Base-by-base conservation (phyloP, 2,797 vertebrate genomes). In the Xenopus petersii region DNA sequence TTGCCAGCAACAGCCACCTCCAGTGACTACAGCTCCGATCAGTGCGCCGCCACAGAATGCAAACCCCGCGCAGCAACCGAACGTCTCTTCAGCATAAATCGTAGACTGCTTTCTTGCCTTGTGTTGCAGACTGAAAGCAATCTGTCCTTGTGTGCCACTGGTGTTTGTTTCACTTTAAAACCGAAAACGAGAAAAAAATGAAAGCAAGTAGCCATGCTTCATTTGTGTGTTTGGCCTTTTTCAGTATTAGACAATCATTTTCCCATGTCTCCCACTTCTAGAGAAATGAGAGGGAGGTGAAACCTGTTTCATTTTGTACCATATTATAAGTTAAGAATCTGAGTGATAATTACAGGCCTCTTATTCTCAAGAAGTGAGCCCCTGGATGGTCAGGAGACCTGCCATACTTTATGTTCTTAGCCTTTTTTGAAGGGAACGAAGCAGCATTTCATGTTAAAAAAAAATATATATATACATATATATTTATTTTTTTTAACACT, bases 11-110 rank as follows among this genome's bases (percentile, higher is more conserved):
- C 88, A 86, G 74, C 67, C 54, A 26, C 91, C 84, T 67, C 75
- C 88, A 71, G 85, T 58, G 80, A 81, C 79, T 87, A 75, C 90
- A 87, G 88, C 89, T 70, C 54, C 76, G 26, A 60, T 64, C 12
- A 62, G 70, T 12, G 70, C 89, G 78, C 83, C 88, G 78, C 83
- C 88, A 49, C 94, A 90, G 86, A 86, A 91, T 84, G 36, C 91
- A 81, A 89, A 89, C 61, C 86, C 92, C 84, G 88, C 91, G 16
- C 93, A 93, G 83, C 95, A 94, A 84, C 91, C 95, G 84, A 96
- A 96, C 89, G 93, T 96, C 79, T 95, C 94, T 83, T 97, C 96
- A 1, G 94, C 94, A 13, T 98, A 91, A 94, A 84, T 85, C 64
- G 47, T 74, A 74, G 71, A 63, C 54, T 64, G 67, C 85, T 86